Percentiles rank a stretch among this genome's conserved stretches.
phyloP scores from a whole-genome alignment of 2,888 invertebrate genomes.

The Sisyra terminalis region DNA sequence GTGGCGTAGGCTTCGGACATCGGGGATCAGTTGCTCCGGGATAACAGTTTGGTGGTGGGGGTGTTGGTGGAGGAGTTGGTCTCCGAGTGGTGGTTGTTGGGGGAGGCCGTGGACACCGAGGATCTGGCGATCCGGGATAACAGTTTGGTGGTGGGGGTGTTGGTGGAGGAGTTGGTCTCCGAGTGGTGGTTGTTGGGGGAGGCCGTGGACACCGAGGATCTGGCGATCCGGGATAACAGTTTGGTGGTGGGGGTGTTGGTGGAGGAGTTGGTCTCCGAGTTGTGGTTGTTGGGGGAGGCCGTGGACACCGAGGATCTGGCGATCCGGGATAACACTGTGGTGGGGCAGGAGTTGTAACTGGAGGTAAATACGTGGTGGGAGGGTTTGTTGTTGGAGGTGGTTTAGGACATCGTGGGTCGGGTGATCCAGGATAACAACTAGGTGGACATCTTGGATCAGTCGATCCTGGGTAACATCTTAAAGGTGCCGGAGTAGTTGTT shows the following conservation, averaged over 20 bases:
- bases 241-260: background rate
- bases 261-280: background rate
- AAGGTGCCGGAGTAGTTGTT: constrained; percentile 7
- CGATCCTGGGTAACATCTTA: constrained; percentile 20
- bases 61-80: background rate
- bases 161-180: too few species aligned
- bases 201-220: background rate
- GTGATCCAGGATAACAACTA: background rate
- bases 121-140: background rate
- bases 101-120: background rate
- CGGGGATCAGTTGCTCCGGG: background rate
- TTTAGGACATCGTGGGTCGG: background rate
- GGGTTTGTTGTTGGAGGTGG: background rate
- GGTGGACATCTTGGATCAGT: constrained; percentile 19
- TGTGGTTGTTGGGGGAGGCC: background rate
- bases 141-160: too few species aligned
- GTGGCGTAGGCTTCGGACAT: background rate
- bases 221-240: background rate
- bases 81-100: background rate
- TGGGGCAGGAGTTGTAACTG: too few species aligned
- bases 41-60: background rate
- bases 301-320: background rate
- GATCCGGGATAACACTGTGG: background rate
- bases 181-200: background rate
- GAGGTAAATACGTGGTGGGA: background rate